Base-by-base conservation (phyloP, 2,888 invertebrate species). In the Nycteola revayana region DNA sequence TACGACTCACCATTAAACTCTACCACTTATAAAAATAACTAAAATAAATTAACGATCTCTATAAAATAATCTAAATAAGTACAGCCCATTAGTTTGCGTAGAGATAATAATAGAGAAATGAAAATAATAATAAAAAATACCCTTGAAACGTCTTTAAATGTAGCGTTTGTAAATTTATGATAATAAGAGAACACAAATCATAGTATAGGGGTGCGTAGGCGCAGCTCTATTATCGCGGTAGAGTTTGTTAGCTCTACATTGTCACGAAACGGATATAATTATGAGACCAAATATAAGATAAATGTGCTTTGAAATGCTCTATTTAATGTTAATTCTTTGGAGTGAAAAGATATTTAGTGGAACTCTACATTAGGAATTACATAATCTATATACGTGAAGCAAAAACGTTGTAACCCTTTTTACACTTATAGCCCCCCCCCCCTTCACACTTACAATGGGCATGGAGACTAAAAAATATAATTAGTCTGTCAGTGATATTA, bases 91-190 rank as follows among this genome's bases (percentile, higher is more conserved):
- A 40, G 23, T 35, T 8, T 21, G 32, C 28, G 33, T 18, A 35
- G 33, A 37, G 30, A 38, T 39, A 43, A 58, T 48, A 50, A 49
- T 38, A 49, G 47, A 53, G 44, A 44, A 46, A 39, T 31, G 38
- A 34, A 49, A 45, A 57, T 21, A 7, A 60, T 60, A n/a, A n/a
- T n/a, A n/a, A n/a, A 48, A 39, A 49, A 39, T 32, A 45, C 53
- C 67, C 65, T 64, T 66, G 59, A 54, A 45, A 54, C 61, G 54
- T 51, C 59, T 57, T 66, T 59, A 55, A 54, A 63, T 48, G 61
- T 62, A 54, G 45, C 53, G 62, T 62, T 63, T 52, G 67, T 72
- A 70, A 70, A 71, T 73, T 72, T 74, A 75, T 74, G 72, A 60
- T 74, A 73, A 73, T 74, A 58, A 51, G 49, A 51, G 50, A 26